These are phyloP conservation scores for Catamblyrhynchus diadema DNA, from an alignment of 2,797 vertebrate genomes.

Conservation along the genomic window DNA sequence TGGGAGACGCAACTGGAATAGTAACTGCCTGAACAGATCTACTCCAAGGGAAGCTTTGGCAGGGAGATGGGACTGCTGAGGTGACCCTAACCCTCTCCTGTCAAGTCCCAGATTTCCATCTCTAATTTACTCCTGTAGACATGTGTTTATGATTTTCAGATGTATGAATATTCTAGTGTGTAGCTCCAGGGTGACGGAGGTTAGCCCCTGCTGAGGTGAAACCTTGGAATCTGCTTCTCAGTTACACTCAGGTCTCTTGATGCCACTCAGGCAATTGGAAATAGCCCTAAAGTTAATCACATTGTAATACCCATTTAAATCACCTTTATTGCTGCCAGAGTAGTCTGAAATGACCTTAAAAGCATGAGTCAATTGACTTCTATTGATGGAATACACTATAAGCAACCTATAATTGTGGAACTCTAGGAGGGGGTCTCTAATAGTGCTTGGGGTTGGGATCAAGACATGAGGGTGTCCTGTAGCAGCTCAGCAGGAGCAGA, in stretches of 20 bases:
- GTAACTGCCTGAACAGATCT: not conserved
- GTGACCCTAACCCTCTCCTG: not conserved
- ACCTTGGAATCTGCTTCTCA: not conserved
- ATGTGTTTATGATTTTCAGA: not conserved
- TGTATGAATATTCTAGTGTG: not conserved
- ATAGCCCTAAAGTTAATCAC: not conserved
- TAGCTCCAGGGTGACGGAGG: not conserved
- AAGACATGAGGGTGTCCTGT: not conserved
- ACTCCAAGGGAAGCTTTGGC: accelerated
- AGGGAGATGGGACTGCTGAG: not conserved
- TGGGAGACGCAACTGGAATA: not conserved
- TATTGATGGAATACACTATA: not conserved
- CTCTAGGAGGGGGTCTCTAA: not conserved
- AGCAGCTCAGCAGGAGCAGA: not conserved
- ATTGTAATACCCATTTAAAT: not conserved
- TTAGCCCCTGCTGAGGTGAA: not conserved
- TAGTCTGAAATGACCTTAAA: conserved; percentile 3
- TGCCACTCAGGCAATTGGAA: not conserved
- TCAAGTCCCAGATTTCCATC: not conserved
- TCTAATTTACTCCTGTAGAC: not conserved
- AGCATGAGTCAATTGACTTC: not conserved
- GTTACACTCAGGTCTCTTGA: not conserved
- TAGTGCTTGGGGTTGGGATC: not conserved
- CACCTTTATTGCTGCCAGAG: not conserved
- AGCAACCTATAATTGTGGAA: not conserved